Conservation (phyloP, 2,797 vertebrate species). For the Scarus forsteni region DNA sequence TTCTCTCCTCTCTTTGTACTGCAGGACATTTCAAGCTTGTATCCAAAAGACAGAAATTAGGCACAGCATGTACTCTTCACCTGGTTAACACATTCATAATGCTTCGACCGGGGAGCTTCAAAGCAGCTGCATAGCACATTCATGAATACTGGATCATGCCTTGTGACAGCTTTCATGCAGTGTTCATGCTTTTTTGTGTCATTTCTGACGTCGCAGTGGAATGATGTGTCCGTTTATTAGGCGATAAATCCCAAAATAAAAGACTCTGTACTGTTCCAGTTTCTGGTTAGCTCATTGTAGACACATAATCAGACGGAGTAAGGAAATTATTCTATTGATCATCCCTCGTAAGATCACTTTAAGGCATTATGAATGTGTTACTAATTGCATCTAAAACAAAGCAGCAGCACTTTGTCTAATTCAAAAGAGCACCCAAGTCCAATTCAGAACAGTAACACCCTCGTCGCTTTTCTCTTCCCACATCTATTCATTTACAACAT, state of each 20-base stretch:
- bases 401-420: constrained; percentile 50
- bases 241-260: constrained; percentile 58
- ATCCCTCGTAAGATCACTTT: constrained; percentile 54
- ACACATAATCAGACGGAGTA: constrained; percentile 46
- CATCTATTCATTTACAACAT: constrained; percentile 56
- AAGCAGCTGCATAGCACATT: constrained; percentile 72
- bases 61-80: constrained; percentile 63
- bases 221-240: constrained; percentile 49
- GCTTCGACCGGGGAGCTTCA: constrained; percentile 53
- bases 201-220: constrained; percentile 55
- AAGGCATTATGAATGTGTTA: constrained; percentile 83
- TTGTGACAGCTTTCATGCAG: constrained; percentile 72
- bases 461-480: constrained; percentile 21
- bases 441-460: constrained; percentile 38
- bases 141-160: constrained; percentile 73
- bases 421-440: constrained; percentile 36
- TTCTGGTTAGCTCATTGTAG: constrained; percentile 38
- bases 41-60: constrained; percentile 58
- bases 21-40: constrained; percentile 67
- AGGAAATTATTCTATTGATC: constrained; percentile 36
- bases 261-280: constrained; percentile 43
- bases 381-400: constrained; percentile 58
- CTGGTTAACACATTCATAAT: constrained; percentile 80
- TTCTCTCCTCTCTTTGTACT: constrained; percentile 53
- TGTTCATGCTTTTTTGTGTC: constrained; percentile 72